Evolutionary conservation across 30 jellyfish, hydroid and myxozoan species (phyloP).

Genomic region (Nemopilema nomurai): DNA sequence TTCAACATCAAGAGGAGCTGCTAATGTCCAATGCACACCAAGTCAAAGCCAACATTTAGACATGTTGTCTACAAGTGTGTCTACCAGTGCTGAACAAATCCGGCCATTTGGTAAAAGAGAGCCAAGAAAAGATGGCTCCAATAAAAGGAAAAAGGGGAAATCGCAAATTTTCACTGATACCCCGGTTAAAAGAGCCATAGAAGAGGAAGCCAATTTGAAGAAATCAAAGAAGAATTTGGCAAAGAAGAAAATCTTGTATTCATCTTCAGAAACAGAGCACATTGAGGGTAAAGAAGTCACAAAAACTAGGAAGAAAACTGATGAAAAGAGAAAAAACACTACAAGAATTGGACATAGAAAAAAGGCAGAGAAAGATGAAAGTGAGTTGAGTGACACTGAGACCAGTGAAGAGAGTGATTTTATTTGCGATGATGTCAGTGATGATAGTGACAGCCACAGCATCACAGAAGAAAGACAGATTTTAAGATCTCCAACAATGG

Average conservation of each 20-base stretch:
- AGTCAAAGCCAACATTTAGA: slow-evolving; percentile 1
- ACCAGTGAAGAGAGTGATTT: slow-evolving; percentile 40
- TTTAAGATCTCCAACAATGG: slow-evolving; percentile 50
- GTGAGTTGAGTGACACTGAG: slow-evolving; percentile 25
- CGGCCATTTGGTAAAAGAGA: slow-evolving; percentile 39
- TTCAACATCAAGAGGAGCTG: slow-evolving; percentile 11
- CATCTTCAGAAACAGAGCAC: slow-evolving; percentile 5
- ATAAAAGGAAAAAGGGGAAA: slow-evolving; percentile 12
- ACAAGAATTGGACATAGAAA: slow-evolving; percentile 24
- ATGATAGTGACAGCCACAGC: slow-evolving; percentile 27
- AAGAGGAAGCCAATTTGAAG: not conserved
- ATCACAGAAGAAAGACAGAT: slow-evolving; percentile 48
- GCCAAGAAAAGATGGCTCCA: slow-evolving; percentile 10
- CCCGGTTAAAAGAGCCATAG: slow-evolving; percentile 33
- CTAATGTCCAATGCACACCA: slow-evolving; percentile 18
- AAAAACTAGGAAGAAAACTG: slow-evolving; percentile 1
- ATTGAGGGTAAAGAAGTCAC: slow-evolving; percentile 17
- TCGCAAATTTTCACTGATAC: slow-evolving; percentile 22
- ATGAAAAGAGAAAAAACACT: slow-evolving; percentile 8
- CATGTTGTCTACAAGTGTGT: no score
- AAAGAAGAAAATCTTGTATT: slow-evolving; percentile 1
- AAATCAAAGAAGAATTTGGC: not conserved
- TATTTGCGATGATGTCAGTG: slow-evolving; percentile 38
- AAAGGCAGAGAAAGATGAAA: slow-evolving; percentile 24
- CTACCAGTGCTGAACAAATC: slow-evolving; percentile 38